phyloP scores from a whole-genome alignment of 2,888 invertebrate genomes.

The Drosophila subquinaria region DNA sequence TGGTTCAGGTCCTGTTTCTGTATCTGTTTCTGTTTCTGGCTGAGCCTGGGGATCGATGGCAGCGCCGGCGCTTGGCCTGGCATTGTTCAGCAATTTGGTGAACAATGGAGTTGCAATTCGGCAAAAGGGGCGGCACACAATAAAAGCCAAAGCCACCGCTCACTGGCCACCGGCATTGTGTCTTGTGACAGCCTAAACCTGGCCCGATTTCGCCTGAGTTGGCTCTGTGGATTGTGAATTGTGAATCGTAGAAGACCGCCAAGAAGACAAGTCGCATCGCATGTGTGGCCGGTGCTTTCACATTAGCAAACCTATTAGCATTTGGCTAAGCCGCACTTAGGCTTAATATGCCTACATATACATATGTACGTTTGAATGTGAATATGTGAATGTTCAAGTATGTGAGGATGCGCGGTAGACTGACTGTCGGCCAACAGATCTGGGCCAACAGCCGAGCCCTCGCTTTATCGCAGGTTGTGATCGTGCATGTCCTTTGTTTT shows the following conservation, averaged over 20 bases:
- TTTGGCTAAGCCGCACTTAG: constrained; percentile 75
- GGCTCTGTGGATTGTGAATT: not conserved
- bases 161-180: constrained; percentile 39
- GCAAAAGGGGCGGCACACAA: constrained; percentile 57
- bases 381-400: not conserved
- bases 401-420: constrained; percentile 54
- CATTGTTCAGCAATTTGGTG: constrained; percentile 67
- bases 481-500: constrained; percentile 72
- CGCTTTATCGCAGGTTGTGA: constrained; percentile 68
- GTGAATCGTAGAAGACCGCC: not conserved
- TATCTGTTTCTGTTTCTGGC: not conserved
- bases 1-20: not conserved
- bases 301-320: constrained; percentile 72
- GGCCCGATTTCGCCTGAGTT: constrained; percentile 6
- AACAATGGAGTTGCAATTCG: constrained; percentile 57
- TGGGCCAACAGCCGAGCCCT: constrained; percentile 55
- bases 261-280: constrained; percentile 24
- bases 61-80: constrained; percentile 74
- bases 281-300: constrained; percentile 63
- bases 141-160: constrained; percentile 76
- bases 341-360: constrained; percentile 39
- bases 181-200: constrained; percentile 39
- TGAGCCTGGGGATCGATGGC: constrained; percentile 28
- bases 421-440: constrained; percentile 44
- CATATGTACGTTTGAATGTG: not conserved